A percentile compares a stretch with the other conserved stretches of the same genome.
Evolutionary conservation across 2,888 invertebrate genomes (phyloP).

Genomic region (Trichopoda pennipes): DNA sequence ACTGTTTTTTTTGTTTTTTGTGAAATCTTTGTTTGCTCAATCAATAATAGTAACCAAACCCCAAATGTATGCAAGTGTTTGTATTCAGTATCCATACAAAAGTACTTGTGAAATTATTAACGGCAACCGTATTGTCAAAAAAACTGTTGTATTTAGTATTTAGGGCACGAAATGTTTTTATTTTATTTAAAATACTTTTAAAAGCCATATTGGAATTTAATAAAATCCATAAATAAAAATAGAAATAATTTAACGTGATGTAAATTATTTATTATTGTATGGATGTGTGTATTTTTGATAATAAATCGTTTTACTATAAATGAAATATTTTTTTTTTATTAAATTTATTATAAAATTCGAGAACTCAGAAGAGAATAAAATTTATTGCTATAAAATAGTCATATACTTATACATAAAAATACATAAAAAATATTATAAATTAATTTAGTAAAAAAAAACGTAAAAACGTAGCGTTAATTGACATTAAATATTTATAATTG

Average conservation of each 20-base stretch:
- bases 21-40: slow-evolving; percentile 10
- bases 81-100: background rate
- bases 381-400: too few species aligned
- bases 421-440: too few species aligned
- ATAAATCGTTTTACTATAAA: background rate
- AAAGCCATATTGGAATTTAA: background rate
- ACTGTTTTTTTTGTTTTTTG: background rate
- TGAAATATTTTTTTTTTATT: too few species aligned
- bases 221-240: background rate
- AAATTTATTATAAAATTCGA: too few species aligned
- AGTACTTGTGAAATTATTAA: background rate
- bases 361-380: too few species aligned
- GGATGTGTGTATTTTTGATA: background rate
- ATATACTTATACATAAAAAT: too few species aligned
- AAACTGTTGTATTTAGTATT: too few species aligned
- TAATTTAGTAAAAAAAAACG: too few species aligned
- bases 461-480: too few species aligned
- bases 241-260: background rate
- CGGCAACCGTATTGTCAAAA: background rate
- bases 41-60: slow-evolving; percentile 15
- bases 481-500: too few species aligned
- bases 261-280: background rate
- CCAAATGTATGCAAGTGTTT: slow-evolving; percentile 19
- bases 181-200: background rate
- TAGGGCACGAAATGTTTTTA: too few species aligned